A percentile compares a stretch with the other conserved stretches of the same genome.
Evolutionary conservation across 2,113 vertebrate genomes (phyloP).

Genomic region (Zosterops japonicus): DNA sequence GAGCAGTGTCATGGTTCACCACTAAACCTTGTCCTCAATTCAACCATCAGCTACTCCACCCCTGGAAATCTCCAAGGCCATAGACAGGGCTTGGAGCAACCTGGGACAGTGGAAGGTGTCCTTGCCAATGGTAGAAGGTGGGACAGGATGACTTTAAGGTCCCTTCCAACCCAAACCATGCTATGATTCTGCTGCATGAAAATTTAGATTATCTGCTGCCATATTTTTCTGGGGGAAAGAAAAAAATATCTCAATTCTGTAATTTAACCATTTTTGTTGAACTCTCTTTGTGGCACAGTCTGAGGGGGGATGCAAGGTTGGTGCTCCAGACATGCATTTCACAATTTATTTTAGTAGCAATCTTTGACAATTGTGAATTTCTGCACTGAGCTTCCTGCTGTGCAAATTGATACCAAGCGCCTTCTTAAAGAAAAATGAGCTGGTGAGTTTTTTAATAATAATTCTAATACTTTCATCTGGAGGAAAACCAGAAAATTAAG

Average conservation of each 20-base stretch:
- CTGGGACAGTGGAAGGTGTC: not conserved
- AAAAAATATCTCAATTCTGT: not conserved
- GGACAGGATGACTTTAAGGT: not conserved
- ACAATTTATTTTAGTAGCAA: not conserved
- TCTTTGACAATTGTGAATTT: not conserved
- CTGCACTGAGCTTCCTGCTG: not conserved
- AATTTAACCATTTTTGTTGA: not conserved
- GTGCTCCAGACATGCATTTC: not conserved
- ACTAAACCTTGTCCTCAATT: not conserved
- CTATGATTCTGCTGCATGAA: not conserved
- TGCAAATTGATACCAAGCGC: slow-evolving; percentile 32
- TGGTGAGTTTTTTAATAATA: slow-evolving; percentile 28
- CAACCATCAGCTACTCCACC: not conserved
- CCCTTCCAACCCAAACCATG: not conserved
- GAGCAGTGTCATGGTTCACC: not conserved
- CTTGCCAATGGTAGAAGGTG: not conserved
- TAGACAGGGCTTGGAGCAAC: not conserved
- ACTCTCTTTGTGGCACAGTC: not conserved
- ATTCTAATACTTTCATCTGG: slow-evolving; percentile 24
- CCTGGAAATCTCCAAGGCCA: not conserved
- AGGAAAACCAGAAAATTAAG: slow-evolving; percentile 34
- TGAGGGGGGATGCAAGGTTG: not conserved
- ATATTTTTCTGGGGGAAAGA: not conserved
- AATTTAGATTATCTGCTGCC: not conserved
- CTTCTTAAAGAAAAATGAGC: slow-evolving; percentile 28